These are phyloP conservation scores for Mobula hypostoma DNA, from an alignment of 2,113 vertebrate species.

Conservation along the genomic window DNA sequence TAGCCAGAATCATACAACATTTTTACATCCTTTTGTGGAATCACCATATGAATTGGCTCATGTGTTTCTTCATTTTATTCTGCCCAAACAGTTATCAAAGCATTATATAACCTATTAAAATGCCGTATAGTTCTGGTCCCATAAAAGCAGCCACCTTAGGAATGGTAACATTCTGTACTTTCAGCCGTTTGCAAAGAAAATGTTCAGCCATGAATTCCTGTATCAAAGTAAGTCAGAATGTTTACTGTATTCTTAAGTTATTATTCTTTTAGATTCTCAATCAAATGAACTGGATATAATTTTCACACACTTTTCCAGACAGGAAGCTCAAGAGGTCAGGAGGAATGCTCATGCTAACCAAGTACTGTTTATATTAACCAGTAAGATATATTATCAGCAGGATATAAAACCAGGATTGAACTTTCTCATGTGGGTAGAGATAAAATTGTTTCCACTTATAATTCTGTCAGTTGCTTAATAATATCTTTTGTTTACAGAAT, in stretches of 20 bases:
- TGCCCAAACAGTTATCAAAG: neutral
- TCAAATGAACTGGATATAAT: neutral
- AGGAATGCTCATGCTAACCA: neutral
- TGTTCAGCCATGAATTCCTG: neutral
- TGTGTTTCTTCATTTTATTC: neutral
- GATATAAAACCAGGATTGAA: neutral
- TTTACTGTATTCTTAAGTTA: neutral
- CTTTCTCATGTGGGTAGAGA: neutral
- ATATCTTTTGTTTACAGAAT: neutral
- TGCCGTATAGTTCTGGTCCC: neutral
- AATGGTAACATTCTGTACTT: neutral
- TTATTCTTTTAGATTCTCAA: neutral
- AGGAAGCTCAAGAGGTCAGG: neutral
- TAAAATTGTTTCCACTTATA: neutral
- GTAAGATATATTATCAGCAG: neutral
- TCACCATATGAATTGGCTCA: neutral
- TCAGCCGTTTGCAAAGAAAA: neutral
- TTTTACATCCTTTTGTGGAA: neutral
- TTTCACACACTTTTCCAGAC: neutral
- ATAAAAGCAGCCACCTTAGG: neutral
- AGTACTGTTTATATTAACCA: neutral
- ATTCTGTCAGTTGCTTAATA: neutral
- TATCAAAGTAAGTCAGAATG: neutral
- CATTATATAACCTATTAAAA: neutral
- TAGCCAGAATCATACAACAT: neutral